phyloP scores from a whole-genome alignment of 2,888 invertebrate species.

The Fragum fragum region DNA sequence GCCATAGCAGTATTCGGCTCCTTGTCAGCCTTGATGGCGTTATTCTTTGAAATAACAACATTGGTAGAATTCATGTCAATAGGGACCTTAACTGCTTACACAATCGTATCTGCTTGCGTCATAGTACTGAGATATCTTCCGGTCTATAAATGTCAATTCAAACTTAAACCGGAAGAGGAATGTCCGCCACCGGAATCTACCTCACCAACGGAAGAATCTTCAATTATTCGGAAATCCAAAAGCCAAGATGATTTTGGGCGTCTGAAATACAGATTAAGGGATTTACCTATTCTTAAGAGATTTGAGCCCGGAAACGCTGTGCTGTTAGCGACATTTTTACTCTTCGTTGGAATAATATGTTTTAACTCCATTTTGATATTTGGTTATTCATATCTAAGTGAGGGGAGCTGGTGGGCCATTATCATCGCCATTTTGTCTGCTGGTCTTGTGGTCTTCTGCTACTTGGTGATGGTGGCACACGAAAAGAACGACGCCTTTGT shows the following conservation, averaged over 20 bases:
- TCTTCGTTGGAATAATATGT: slow-evolving; percentile 89
- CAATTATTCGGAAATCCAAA: slow-evolving; percentile 83
- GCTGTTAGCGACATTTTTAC: slow-evolving; percentile 88
- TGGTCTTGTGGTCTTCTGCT: slow-evolving; percentile 78
- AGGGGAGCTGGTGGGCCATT: slow-evolving; percentile 91
- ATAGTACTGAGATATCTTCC: slow-evolving; percentile 93
- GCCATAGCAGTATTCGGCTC: slow-evolving; percentile 83
- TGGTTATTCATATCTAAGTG: slow-evolving; percentile 87
- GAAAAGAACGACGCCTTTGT: slow-evolving; percentile 86
- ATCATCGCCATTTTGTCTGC: slow-evolving; percentile 86
- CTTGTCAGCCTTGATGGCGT: slow-evolving; percentile 90
- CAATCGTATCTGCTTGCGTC: slow-evolving; percentile 96
- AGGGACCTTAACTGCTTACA: slow-evolving; percentile 97
- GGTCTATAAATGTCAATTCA: slow-evolving; percentile 83
- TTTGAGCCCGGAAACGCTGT: slow-evolving; percentile 93
- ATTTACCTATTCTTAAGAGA: slow-evolving; percentile 92
- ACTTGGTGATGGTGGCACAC: slow-evolving; percentile 85
- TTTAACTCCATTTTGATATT: slow-evolving; percentile 88
- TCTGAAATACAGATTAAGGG: slow-evolving; percentile 90
- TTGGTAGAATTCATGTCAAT: slow-evolving; percentile 98
- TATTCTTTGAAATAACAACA: slow-evolving; percentile 95
- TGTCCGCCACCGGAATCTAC: slow-evolving; percentile 43
- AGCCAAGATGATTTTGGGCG: slow-evolving; percentile 90
- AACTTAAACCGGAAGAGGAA: slow-evolving; percentile 81
- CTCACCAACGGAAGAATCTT: slow-evolving; percentile 72